A percentile compares a stretch with the other conserved stretches of the same genome.
Conservation (phyloP, 2,113 vertebrate genomes). For the Casuarius casuarius region DNA sequence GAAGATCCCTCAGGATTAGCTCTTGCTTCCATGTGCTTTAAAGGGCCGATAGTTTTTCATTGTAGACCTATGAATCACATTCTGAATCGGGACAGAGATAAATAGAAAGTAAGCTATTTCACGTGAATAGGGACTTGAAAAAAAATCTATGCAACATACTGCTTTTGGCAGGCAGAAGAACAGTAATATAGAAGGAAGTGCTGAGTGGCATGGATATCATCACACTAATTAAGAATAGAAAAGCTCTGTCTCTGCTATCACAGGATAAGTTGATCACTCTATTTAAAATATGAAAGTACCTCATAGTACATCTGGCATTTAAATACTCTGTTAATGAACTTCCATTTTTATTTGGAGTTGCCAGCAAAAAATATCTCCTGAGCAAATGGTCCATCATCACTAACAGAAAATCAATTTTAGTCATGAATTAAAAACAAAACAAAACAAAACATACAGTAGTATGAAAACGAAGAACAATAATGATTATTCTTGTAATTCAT, state of each 20-base stretch:
- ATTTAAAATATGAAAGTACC: slow-evolving; percentile 4
- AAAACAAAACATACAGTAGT: not conserved
- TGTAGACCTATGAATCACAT: slow-evolving; percentile 49
- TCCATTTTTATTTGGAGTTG: not conserved
- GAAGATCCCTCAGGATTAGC: not conserved
- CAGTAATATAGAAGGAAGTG: slow-evolving; percentile 53
- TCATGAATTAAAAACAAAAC: not conserved
- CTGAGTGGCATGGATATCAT: slow-evolving; percentile 45
- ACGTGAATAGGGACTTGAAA: slow-evolving; percentile 53
- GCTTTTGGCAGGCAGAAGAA: slow-evolving; percentile 55
- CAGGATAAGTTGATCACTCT: slow-evolving; percentile 33
- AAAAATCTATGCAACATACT: not conserved
- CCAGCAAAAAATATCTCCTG: not conserved
- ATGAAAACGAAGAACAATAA: not conserved
- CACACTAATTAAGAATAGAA: slow-evolving; percentile 60
- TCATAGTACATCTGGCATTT: slow-evolving; percentile 41
- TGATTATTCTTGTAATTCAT: not conserved
- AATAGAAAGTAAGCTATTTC: slow-evolving; percentile 68
- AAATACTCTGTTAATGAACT: slow-evolving; percentile 17
- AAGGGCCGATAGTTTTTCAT: slow-evolving; percentile 41
- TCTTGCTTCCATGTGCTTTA: slow-evolving; percentile 17
- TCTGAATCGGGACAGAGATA: slow-evolving; percentile 55
- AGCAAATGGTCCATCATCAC: not conserved
- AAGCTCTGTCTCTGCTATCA: slow-evolving; percentile 25
- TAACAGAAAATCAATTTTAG: not conserved